Percentiles rank a stretch among this genome's conserved stretches.
Evolutionary conservation across 2,113 vertebrate genomes (phyloP).

Genomic region (Symphodus melops): DNA sequence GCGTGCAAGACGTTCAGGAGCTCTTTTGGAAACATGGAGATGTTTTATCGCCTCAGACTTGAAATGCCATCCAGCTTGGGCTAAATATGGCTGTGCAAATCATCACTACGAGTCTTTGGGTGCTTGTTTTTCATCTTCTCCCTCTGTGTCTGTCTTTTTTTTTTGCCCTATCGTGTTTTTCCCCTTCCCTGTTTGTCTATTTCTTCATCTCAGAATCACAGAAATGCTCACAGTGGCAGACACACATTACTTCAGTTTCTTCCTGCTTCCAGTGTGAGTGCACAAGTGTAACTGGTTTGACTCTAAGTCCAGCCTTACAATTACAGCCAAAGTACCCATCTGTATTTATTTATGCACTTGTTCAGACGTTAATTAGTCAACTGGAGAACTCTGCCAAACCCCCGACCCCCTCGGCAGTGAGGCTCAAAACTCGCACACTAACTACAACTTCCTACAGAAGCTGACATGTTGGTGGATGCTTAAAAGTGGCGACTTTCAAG

Average conservation of each 20-base stretch:
- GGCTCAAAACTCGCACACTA: slow-evolving; percentile 40
- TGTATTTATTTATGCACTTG: slow-evolving; percentile 78
- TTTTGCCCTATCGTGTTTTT: background rate
- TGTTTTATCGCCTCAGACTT: slow-evolving; percentile 43
- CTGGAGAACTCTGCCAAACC: slow-evolving; percentile 56
- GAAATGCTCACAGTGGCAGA: background rate
- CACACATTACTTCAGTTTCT: background rate
- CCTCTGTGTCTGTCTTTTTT: slow-evolving; percentile 14
- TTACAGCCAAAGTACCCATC: slow-evolving; percentile 60
- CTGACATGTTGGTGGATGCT: slow-evolving; percentile 32
- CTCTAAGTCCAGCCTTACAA: slow-evolving; percentile 54
- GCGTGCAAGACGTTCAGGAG: slow-evolving; percentile 31
- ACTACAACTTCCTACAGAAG: slow-evolving; percentile 19
- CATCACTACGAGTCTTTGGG: slow-evolving; percentile 24
- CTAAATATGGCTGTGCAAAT: slow-evolving; percentile 59
- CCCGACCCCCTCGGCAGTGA: slow-evolving; percentile 32
- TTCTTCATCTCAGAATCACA: slow-evolving; percentile 2
- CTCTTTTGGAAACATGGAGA: slow-evolving; percentile 5
- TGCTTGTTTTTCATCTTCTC: slow-evolving; percentile 32
- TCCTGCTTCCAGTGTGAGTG: slow-evolving; percentile 23
- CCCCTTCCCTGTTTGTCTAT: background rate
- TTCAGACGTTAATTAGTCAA: slow-evolving; percentile 77
- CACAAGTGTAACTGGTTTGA: slow-evolving; percentile 29
- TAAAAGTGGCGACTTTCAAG: slow-evolving; percentile 18
- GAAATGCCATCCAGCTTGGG: slow-evolving; percentile 25